Evolutionary conservation across 2,888 invertebrate genomes (phyloP).

Genomic region (Amphipyra berbera): DNA sequence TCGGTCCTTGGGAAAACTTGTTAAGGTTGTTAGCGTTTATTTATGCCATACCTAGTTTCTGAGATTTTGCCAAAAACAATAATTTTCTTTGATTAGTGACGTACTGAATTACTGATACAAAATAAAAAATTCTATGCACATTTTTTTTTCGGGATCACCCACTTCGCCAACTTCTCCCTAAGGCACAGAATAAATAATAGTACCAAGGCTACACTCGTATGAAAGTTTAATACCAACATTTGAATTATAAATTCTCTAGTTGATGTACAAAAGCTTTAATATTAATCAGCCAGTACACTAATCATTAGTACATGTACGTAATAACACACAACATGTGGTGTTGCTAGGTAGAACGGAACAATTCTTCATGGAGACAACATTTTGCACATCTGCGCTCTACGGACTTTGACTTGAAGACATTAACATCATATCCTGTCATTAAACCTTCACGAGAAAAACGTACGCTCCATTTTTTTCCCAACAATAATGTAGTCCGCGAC

Average conservation of each 20-base stretch:
- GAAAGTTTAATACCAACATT: slow-evolving; percentile 16
- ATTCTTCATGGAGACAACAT: slow-evolving; percentile 75
- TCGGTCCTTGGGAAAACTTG: slow-evolving; percentile 2
- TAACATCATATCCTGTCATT: slow-evolving; percentile 87
- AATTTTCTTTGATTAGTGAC: slow-evolving; percentile 26
- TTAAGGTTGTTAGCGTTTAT: slow-evolving; percentile 10
- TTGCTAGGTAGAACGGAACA: slow-evolving; percentile 75
- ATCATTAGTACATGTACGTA: slow-evolving; percentile 33
- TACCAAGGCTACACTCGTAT: slow-evolving; percentile 16
- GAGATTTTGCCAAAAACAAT: slow-evolving; percentile 40
- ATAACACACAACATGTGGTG: slow-evolving; percentile 74
- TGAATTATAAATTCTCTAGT: slow-evolving; percentile 16
- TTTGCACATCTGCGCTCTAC: slow-evolving; percentile 83
- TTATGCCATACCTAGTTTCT: slow-evolving; percentile 14
- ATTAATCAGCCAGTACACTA: slow-evolving; percentile 40
- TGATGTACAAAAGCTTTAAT: slow-evolving; percentile 23
- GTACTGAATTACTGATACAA: neutral
- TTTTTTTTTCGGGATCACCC: slow-evolving; percentile 10
- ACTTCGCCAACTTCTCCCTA: slow-evolving; percentile 15
- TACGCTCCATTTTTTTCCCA: slow-evolving; percentile 72
- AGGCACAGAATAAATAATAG: slow-evolving; percentile 1
- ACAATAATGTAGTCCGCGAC: slow-evolving; percentile 77
- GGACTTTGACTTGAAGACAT: slow-evolving; percentile 74
- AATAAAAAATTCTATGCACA: slow-evolving; percentile 21
- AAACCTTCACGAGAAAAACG: slow-evolving; percentile 77